Percentiles rank a stretch among this genome's conserved stretches.
These are phyloP conservation scores for Emydocephalus ijimae DNA, from an alignment of 2,113 vertebrate species.

Conservation along the genomic window DNA sequence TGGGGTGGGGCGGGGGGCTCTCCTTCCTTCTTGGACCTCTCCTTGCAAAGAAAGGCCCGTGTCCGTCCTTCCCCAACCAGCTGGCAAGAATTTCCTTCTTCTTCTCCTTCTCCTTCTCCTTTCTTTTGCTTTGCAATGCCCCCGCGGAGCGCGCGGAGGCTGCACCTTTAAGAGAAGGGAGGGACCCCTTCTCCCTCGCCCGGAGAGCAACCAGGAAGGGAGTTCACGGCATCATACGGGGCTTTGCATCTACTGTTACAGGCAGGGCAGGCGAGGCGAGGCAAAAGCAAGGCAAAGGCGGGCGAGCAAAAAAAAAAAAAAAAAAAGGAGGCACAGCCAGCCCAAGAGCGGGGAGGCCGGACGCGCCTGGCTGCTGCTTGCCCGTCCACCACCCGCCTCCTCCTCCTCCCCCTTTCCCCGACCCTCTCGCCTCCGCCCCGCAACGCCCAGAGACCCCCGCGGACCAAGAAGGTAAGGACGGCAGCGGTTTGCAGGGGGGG, in stretches of 20 bases:
- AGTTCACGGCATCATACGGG: conserved; percentile 83
- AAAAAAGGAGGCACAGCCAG: conserved; percentile 35
- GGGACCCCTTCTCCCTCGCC: conserved; percentile 74
- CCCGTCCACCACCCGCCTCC: background rate
- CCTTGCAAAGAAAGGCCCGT: too few relatives aligned
- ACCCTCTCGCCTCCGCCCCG: background rate
- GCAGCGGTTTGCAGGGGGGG: too few relatives aligned
- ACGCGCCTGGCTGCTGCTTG: background rate
- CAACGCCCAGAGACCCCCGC: conserved; percentile 41
- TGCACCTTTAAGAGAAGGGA: conserved; percentile 76
- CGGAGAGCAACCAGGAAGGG: conserved; percentile 88
- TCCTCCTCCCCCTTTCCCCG: too few relatives aligned
- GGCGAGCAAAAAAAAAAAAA: background rate
- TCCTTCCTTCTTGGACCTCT: too few relatives aligned
- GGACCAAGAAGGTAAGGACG: conserved; percentile 20
- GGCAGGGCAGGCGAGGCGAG: conserved; percentile 50
- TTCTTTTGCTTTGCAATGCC: background rate
- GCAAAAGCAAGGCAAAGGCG: conserved; percentile 40
- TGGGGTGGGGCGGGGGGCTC: too few relatives aligned
- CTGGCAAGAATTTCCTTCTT: too few relatives aligned
- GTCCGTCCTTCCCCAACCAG: too few relatives aligned
- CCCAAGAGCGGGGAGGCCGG: background rate
- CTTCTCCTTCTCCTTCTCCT: accelerated
- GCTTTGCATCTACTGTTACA: conserved; percentile 78
- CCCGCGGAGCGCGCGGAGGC: background rate